Conservation (phyloP, 2,113 vertebrate species). For the Lepidothrix coronata region DNA sequence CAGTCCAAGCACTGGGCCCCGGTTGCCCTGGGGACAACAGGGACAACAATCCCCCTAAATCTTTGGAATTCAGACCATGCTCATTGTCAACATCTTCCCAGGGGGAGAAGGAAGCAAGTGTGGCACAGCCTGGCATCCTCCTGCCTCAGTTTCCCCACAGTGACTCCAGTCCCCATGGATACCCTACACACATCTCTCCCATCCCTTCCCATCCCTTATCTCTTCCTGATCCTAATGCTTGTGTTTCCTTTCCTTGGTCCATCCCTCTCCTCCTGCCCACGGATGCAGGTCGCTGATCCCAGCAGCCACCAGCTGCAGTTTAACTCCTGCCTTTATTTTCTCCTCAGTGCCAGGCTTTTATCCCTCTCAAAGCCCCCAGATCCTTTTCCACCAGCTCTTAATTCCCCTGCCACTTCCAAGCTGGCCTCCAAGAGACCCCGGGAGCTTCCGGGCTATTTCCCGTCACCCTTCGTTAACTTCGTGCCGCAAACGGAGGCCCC, state of each 20-base stretch:
- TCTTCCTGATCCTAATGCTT: background rate
- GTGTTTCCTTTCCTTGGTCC: background rate
- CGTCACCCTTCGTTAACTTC: background rate
- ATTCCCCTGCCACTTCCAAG: background rate
- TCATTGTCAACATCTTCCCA: background rate
- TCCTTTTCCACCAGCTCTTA: background rate
- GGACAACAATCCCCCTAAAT: background rate
- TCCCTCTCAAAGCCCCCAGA: background rate
- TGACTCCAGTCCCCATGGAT: accelerated
- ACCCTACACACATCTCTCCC: background rate
- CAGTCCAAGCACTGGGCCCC: accelerated
- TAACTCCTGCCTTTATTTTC: background rate
- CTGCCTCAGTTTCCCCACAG: background rate
- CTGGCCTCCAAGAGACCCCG: background rate
- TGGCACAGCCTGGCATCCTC: background rate
- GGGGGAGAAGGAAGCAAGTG: background rate
- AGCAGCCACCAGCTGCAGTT: background rate
- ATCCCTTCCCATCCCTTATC: background rate
- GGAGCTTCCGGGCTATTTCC: background rate
- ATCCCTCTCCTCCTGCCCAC: accelerated
- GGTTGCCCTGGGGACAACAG: accelerated
- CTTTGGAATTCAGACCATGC: background rate
- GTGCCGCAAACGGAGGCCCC: background rate
- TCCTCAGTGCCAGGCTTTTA: accelerated
- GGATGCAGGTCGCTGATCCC: accelerated